These are phyloP conservation scores for Esox masquinongy DNA, from an alignment of 2,797 vertebrate species.

Conservation along the genomic window DNA sequence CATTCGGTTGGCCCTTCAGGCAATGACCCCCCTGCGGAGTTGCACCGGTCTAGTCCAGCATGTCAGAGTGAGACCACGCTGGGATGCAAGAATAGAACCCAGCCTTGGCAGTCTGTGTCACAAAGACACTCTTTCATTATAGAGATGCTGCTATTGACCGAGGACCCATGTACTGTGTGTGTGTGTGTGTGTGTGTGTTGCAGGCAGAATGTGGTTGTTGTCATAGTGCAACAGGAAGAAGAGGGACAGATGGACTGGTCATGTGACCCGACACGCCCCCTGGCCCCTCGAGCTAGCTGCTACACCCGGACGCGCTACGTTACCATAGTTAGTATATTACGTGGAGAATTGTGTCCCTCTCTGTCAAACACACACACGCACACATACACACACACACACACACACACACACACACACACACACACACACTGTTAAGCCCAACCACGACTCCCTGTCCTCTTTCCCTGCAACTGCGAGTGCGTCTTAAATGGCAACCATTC, in stretches of 20 bases:
- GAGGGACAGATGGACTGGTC: not conserved
- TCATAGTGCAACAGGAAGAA: not conserved
- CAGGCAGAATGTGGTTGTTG: not conserved
- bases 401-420: too few species aligned
- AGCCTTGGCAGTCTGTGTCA: too few species aligned
- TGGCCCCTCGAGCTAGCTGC: not conserved
- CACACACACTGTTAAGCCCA: not conserved
- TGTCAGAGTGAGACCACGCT: not conserved
- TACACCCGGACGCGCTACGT: not conserved
- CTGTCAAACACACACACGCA: not conserved
- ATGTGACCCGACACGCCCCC: not conserved
- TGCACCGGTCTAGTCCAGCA: not conserved
- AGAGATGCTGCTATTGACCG: too few species aligned
- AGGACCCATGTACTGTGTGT: not conserved
- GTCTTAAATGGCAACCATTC: not conserved
- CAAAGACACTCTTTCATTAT: too few species aligned
- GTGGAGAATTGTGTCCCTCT: not conserved
- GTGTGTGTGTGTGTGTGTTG: not conserved
- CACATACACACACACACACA: too few species aligned
- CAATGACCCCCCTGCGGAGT: not conserved
- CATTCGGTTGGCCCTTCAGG: not conserved
- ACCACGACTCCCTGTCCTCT: not conserved
- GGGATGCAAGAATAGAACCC: not conserved
- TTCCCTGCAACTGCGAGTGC: not conserved
- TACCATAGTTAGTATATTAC: not conserved